Evolutionary conservation across 2,888 invertebrate species (phyloP), one percentile per base, ranked within the genome.

Genomic region (Pollenia angustigena): DNA sequence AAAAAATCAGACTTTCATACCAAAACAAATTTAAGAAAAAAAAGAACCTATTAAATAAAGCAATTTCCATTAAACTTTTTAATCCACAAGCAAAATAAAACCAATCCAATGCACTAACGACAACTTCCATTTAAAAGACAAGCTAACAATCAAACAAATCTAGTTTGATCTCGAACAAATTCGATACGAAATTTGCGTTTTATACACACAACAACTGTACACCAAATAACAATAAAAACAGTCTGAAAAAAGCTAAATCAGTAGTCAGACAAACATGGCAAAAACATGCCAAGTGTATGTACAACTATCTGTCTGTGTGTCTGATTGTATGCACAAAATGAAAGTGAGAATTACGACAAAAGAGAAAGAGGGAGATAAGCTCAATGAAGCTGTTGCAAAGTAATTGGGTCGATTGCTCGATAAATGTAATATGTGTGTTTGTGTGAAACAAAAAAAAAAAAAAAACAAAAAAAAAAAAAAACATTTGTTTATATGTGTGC

Each of bases 371-470:
- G 75, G 64, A 78, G 82, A 75, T 82, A 82, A 79, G 69, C 82
- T 64, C 69, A 75, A 69, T 74, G 54, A 82, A 68, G 82, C 56
- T 75, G 75, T 75, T 75, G 58, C 64, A 80, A 80, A 71, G 75
- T 76, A 86, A 86, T 83, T 86, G 82, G 86, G 80, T 83, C 82
- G 80, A 75, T 60, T 80, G 64, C 75, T 68, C 23, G 69, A 66
- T 83, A 71, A 32, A 68, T 52, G 72, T 64, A 23, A 54, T 52
- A 48, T 11, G 42, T 50, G 18, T 42, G 54, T 32, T 32, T 4
- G 32, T 32, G 32, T 32, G 6, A 32, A 18, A 18, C 18, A 18
- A 18, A 18, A 18, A 18, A 18, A 18, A 18, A 18, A 18, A 18
- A 42, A 14, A 10, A 42, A 11, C n/a, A 18, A 18, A 18, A 18